A percentile compares a stretch with the other conserved stretches of the same genome.
phyloP scores from a whole-genome alignment of 2,113 vertebrate genomes.

The Actenoides lindsayi region DNA sequence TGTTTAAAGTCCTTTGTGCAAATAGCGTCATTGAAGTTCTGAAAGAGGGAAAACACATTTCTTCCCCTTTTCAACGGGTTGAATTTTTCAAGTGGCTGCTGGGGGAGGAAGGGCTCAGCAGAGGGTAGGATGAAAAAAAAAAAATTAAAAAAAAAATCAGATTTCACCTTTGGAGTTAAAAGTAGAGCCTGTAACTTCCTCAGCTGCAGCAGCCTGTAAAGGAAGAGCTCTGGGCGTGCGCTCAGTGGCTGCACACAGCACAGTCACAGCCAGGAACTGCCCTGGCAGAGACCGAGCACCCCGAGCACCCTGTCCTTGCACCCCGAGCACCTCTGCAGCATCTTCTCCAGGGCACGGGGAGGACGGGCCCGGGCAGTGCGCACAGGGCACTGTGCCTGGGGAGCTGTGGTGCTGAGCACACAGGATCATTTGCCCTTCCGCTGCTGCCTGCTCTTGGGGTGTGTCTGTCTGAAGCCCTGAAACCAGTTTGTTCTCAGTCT shows the following conservation, averaged over 20 bases:
- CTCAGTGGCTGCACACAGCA: rapidly evolving
- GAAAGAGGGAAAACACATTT: background rate
- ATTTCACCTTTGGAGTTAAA: background rate
- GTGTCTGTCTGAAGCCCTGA: background rate
- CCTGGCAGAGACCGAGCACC: background rate
- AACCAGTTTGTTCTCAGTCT: rapidly evolving
- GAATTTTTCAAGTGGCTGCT: background rate
- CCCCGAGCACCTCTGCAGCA: background rate
- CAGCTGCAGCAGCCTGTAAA: background rate
- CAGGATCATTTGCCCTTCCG: rapidly evolving
- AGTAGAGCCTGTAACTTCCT: background rate
- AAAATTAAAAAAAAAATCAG: background rate
- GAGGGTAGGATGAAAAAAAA: background rate
- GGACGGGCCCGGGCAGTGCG: background rate
- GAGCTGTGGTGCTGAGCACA: background rate
- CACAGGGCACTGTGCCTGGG: background rate
- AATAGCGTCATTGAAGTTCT: background rate
- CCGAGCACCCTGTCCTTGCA: background rate
- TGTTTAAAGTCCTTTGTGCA: background rate
- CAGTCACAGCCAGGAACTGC: background rate
- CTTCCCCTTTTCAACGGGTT: background rate
- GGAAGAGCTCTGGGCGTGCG: background rate
- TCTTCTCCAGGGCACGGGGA: rapidly evolving
- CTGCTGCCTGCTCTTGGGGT: background rate
- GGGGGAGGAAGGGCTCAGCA: background rate